These are phyloP conservation scores for Neoascia interrupta DNA, from an alignment of 2,888 invertebrate genomes.

Conservation along the genomic window DNA sequence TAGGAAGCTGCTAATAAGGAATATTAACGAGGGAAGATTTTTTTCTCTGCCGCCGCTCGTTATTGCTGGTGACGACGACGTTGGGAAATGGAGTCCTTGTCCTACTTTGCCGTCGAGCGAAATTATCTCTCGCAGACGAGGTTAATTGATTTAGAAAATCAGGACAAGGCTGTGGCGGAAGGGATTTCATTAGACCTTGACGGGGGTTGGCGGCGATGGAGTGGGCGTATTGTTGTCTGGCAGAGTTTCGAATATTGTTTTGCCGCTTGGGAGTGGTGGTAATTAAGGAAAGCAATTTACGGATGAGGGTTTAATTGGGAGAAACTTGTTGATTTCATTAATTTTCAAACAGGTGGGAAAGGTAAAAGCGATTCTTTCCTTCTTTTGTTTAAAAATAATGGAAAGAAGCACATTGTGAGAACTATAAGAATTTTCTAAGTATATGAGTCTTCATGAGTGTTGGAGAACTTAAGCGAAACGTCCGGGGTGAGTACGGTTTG, in stretches of 20 bases:
- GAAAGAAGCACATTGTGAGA: too few species aligned
- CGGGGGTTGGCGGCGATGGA: too few species aligned
- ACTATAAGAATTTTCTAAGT: too few species aligned
- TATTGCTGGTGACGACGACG: not conserved
- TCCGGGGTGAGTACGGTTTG: too few species aligned
- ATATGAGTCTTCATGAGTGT: too few species aligned
- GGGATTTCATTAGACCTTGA: conserved; percentile 44
- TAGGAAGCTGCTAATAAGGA: conserved; percentile 62
- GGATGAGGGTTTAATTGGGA: too few species aligned
- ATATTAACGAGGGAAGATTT: conserved; percentile 58
- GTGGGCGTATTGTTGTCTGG: not conserved
- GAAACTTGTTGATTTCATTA: too few species aligned
- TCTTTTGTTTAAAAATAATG: too few species aligned
- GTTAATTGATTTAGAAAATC: conserved; percentile 59
- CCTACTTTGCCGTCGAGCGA: conserved; percentile 25
- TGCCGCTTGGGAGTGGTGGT: not conserved
- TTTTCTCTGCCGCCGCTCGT: not conserved
- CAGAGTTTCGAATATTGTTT: not conserved
- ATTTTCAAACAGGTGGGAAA: too few species aligned
- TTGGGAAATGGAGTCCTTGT: conserved; percentile 37
- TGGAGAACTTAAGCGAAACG: too few species aligned
- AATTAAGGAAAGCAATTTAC: conserved; percentile 7
- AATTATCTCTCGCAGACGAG: conserved; percentile 44
- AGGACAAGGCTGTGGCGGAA: conserved; percentile 55
- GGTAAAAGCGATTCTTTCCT: too few species aligned